These are phyloP conservation scores for Phylloscopus collybita DNA, from an alignment of 2,797 vertebrate genomes.

Conservation along the genomic window DNA sequence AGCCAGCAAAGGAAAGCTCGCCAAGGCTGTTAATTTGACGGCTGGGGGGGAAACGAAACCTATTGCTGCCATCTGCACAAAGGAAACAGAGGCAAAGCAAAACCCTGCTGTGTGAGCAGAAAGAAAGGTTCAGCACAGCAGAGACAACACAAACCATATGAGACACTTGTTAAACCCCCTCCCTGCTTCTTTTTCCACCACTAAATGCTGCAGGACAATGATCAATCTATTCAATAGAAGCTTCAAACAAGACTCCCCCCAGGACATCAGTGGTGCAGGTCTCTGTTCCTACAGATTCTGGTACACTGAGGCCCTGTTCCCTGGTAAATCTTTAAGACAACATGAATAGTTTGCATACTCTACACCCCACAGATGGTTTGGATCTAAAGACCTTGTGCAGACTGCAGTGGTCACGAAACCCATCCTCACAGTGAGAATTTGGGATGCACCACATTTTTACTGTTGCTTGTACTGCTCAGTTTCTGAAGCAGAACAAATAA, in stretches of 20 bases:
- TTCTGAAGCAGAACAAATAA: slow-evolving; percentile 19
- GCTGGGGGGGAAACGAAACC: slow-evolving; percentile 43
- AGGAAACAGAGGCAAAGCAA: slow-evolving; percentile 63
- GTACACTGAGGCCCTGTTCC: background rate
- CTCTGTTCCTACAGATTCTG: slow-evolving; percentile 14
- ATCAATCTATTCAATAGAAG: slow-evolving; percentile 44
- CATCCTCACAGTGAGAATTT: slow-evolving; percentile 23
- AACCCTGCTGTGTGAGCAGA: slow-evolving; percentile 56
- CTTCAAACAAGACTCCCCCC: slow-evolving; percentile 43
- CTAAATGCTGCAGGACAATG: slow-evolving; percentile 31
- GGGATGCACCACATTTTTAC: slow-evolving; percentile 34
- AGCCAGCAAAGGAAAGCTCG: slow-evolving; percentile 34
- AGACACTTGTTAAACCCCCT: slow-evolving; percentile 51
- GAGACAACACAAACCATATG: slow-evolving; percentile 57
- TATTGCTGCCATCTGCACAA: slow-evolving; percentile 67
- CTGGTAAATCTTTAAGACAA: slow-evolving; percentile 46
- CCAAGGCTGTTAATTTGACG: slow-evolving; percentile 55
- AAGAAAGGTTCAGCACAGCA: slow-evolving; percentile 43
- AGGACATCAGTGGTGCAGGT: slow-evolving; percentile 34
- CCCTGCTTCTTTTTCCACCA: background rate
- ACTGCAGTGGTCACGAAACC: slow-evolving; percentile 29
- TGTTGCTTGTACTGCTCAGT: slow-evolving; percentile 1
- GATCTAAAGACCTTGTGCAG: slow-evolving; percentile 37
- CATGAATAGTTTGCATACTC: slow-evolving; percentile 38
- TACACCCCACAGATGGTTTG: slow-evolving; percentile 54